Evolutionary conservation across 23 tunicate species (phyloP).

Genomic region (Trididemnum miniatum): DNA sequence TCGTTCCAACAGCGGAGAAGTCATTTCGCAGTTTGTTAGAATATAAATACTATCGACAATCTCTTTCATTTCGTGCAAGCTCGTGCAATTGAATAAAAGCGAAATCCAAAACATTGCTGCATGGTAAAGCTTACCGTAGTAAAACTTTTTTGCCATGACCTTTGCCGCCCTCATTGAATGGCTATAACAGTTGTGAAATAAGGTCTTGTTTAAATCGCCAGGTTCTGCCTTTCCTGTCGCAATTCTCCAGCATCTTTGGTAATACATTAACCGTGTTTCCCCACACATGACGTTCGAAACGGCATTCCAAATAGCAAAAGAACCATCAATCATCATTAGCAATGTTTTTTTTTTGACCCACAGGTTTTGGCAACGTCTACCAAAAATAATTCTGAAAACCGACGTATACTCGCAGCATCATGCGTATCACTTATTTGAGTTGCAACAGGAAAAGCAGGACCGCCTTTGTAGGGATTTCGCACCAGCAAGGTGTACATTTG

Average conservation of each 20-base stretch:
- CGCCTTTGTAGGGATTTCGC: no score
- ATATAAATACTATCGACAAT: background rate
- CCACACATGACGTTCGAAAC: constrained; percentile 5
- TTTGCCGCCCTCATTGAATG: background rate
- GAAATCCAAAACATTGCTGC: constrained; percentile 26
- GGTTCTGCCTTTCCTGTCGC: constrained; percentile 8
- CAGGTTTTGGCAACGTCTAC: no score
- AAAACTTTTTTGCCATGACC: background rate
- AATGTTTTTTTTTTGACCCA: no score
- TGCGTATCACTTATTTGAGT: no score
- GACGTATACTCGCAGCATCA: no score
- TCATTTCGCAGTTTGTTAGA: no score
- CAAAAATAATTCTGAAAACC: no score
- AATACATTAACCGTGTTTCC: constrained; percentile 22
- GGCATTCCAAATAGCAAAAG: constrained; percentile 52
- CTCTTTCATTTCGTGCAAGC: background rate
- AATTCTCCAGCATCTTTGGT: constrained; percentile 21
- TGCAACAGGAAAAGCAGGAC: no score
- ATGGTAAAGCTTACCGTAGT: background rate
- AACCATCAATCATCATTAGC: constrained; percentile 39
- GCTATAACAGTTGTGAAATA: constrained; percentile 32
- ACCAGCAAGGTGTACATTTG: no score
- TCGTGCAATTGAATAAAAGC: background rate
- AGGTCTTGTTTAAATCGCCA: constrained; percentile 4
- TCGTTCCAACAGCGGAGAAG: no score